Conservation (phyloP, 2,113 vertebrate species). For the Thomomys bottae region DNA sequence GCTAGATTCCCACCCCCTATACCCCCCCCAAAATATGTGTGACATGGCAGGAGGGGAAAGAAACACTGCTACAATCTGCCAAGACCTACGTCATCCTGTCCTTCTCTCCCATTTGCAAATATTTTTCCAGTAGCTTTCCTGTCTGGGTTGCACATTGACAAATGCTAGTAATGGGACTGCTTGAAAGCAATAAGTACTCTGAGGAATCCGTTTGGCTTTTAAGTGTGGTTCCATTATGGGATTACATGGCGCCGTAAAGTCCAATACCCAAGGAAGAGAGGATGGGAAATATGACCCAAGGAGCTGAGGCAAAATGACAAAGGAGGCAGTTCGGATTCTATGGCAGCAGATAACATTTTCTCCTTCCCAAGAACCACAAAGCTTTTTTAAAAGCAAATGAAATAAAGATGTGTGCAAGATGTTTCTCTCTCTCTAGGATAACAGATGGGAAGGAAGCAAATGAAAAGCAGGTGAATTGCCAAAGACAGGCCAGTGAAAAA, state of each 20-base stretch:
- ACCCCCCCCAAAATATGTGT: background rate
- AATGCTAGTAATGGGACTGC: conserved; percentile 29
- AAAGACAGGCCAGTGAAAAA: background rate
- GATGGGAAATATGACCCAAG: background rate
- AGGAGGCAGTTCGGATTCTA: background rate
- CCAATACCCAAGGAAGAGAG: background rate
- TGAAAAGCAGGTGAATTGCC: conserved; percentile 55
- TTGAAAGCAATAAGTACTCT: background rate
- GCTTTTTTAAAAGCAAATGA: conserved; percentile 35
- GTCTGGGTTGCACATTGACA: conserved; percentile 17
- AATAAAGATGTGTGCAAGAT: conserved; percentile 40
- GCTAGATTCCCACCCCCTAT: background rate
- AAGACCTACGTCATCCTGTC: background rate
- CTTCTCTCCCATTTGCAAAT: background rate
- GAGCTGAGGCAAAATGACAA: background rate
- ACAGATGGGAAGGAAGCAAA: conserved; percentile 44
- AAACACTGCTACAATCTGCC: background rate
- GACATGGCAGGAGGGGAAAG: background rate
- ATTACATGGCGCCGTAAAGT: conserved; percentile 34
- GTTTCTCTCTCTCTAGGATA: background rate
- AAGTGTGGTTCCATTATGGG: conserved; percentile 58
- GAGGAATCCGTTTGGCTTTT: background rate
- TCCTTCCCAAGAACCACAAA: conserved; percentile 11
- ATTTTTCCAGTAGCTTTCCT: background rate
- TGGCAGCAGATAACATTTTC: conserved; percentile 35